Percentiles rank a stretch among this genome's conserved stretches.
Evolutionary conservation across 2,113 vertebrate species (phyloP).

Genomic region (Ovis canadensis): DNA sequence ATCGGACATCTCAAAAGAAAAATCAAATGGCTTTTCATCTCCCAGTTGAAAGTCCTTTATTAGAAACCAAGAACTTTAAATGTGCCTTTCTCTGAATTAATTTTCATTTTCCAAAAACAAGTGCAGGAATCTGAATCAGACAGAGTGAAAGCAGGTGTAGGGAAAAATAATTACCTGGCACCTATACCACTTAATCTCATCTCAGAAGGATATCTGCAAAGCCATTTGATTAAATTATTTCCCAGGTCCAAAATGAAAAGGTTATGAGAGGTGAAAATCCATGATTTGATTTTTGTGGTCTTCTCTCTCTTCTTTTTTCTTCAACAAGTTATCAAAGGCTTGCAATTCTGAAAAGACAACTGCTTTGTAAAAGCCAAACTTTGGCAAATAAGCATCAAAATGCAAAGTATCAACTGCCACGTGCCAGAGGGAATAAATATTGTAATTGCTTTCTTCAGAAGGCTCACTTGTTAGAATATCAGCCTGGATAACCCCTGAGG

Average conservation of each 20-base stretch:
- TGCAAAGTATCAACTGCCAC: background rate
- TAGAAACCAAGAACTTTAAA: background rate
- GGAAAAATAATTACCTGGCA: constrained; percentile 32
- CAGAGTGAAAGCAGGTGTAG: background rate
- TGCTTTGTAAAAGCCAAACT: background rate
- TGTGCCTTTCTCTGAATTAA: background rate
- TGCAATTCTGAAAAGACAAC: constrained; percentile 25
- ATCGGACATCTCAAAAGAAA: background rate
- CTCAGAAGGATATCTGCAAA: background rate
- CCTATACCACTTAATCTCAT: background rate
- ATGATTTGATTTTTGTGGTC: background rate
- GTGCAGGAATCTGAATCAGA: constrained; percentile 31
- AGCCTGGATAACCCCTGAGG: background rate
- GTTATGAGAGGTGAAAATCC: background rate
- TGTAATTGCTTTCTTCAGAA: constrained; percentile 39
- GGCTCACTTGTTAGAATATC: background rate
- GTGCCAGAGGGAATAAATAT: constrained; percentile 23
- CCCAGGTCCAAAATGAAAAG: background rate
- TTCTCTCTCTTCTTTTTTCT: background rate
- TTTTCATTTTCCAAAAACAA: constrained; percentile 34
- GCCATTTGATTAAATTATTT: background rate
- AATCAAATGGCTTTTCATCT: constrained; percentile 25
- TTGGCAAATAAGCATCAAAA: constrained; percentile 11
- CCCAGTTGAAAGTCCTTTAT: background rate
- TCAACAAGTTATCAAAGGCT: background rate